A percentile compares a stretch with the other conserved stretches of the same genome.
These are phyloP conservation scores for Cliona cf. orientalis DNA, from an alignment of 37 sponge, comb jelly and placozoan genomes.

Conservation along the genomic window DNA sequence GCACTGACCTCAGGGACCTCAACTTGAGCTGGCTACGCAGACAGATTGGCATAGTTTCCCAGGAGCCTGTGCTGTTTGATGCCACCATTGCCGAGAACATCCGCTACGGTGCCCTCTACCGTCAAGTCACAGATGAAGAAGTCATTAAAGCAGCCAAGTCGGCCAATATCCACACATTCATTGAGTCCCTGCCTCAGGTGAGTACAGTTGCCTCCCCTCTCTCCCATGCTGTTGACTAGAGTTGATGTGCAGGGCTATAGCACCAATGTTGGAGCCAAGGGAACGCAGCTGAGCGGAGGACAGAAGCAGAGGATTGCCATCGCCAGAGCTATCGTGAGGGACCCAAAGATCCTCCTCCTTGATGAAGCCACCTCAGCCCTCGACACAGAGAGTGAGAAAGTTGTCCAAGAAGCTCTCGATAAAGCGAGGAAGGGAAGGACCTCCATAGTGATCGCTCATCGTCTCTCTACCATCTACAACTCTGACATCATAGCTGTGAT, in stretches of 20 bases:
- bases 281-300: conserved; percentile 80
- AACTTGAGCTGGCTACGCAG: conserved; percentile 87
- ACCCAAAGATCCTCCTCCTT: conserved; percentile 83
- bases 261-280: conserved; percentile 69
- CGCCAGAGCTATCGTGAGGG: conserved; percentile 77
- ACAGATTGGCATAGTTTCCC: conserved; percentile 93
- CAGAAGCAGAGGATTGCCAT: conserved; percentile 89
- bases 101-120: conserved; percentile 89
- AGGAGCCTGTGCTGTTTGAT: conserved; percentile 95
- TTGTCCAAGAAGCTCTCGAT: conserved; percentile 91
- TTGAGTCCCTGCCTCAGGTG: not conserved
- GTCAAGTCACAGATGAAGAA: conserved; percentile 87
- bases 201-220: not conserved
- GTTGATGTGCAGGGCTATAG: conserved; percentile 71
- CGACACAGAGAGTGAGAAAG: conserved; percentile 87
- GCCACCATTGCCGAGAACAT: conserved; percentile 95
- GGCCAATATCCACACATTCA: conserved; percentile 62
- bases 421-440: conserved; percentile 54
- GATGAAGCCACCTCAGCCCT: conserved; percentile 91
- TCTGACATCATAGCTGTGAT: conserved; percentile 86
- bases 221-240: no score
- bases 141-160: conserved; percentile 88
- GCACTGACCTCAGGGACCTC: conserved; percentile 63
- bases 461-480: conserved; percentile 87
- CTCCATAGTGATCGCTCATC: conserved; percentile 88